Percentiles rank a stretch among this genome's conserved stretches.
Evolutionary conservation across 1,140 invertebrate genomes (phyloP).

Genomic region (Drosophila bocqueti): DNA sequence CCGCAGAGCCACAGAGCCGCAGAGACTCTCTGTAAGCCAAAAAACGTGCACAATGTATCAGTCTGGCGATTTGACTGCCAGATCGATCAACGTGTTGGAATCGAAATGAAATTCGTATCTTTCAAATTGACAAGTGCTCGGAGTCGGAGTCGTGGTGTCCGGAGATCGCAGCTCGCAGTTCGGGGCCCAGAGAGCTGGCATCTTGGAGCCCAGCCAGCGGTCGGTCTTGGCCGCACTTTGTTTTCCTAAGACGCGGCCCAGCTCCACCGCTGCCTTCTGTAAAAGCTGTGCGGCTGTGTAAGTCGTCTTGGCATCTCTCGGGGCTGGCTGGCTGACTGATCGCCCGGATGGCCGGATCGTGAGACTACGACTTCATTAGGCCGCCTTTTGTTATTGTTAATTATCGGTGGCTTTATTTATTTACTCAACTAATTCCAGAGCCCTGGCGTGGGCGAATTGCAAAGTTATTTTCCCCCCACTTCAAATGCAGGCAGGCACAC

Average conservation of each 20-base stretch:
- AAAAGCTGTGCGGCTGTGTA: conserved; percentile 42
- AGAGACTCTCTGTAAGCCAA: conserved; percentile 62
- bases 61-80: conserved; percentile 77
- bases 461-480: conserved; percentile 8
- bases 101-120: conserved; percentile 80
- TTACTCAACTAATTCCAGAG: conserved; percentile 74
- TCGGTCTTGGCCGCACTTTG: conserved; percentile 26
- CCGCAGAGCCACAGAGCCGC: conserved; percentile 16
- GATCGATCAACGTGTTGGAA: conserved; percentile 84
- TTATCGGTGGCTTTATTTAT: conserved; percentile 72
- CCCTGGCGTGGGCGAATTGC: conserved; percentile 37
- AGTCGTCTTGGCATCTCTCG: conserved; percentile 32
- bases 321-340: conserved; percentile 43
- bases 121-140: conserved; percentile 81
- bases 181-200: conserved; percentile 4
- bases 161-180: background rate
- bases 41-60: conserved; percentile 84
- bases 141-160: conserved; percentile 3
- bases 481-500: conserved; percentile 8
- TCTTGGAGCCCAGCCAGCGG: conserved; percentile 18
- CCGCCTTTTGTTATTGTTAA: conserved; percentile 78
- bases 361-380: conserved; percentile 76
- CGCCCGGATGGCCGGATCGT: conserved; percentile 48
- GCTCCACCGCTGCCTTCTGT: conserved; percentile 17
- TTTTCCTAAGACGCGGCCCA: conserved; percentile 31